These are phyloP conservation scores for Corella eumyota DNA, from an alignment of 23 tunicate species.

Conservation along the genomic window DNA sequence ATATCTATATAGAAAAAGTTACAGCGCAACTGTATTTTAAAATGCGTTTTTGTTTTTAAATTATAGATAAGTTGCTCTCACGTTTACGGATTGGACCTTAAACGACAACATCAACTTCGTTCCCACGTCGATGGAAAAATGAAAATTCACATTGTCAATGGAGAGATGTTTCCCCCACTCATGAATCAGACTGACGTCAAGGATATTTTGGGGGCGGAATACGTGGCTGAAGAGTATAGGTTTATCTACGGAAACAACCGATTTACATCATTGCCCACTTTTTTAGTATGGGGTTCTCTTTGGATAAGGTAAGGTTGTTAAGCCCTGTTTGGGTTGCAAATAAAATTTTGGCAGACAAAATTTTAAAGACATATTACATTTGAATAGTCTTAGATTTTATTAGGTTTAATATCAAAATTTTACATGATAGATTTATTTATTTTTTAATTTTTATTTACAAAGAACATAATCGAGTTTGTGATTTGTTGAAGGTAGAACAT, in stretches of 20 bases:
- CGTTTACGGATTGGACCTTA: slow-evolving; percentile 28
- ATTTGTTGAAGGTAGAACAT: slow-evolving; percentile 31
- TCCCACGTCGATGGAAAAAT: slow-evolving; percentile 36
- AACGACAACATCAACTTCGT: slow-evolving; percentile 38
- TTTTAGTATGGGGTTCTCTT: slow-evolving; percentile 22
- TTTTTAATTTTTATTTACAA: too few species aligned
- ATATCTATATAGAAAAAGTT: too few species aligned
- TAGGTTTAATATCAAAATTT: too few species aligned
- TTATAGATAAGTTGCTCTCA: slow-evolving; percentile 47
- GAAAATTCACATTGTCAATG: slow-evolving; percentile 27
- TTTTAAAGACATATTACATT: too few species aligned
- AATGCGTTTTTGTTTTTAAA: too few species aligned
- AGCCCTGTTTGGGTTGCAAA: too few species aligned
- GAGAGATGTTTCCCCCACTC: slow-evolving; percentile 56
- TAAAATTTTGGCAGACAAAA: too few species aligned
- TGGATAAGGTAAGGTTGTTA: slow-evolving; percentile 41
- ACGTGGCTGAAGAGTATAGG: too few species aligned
- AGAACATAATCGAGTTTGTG: slow-evolving; percentile 68
- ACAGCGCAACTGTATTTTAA: too few species aligned
- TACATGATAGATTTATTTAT: too few species aligned
- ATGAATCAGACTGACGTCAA: slow-evolving; percentile 12
- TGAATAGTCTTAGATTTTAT: too few species aligned
- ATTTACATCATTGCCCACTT: slow-evolving; percentile 12
- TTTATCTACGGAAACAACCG: slow-evolving; percentile 31
- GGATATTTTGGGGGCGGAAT: slow-evolving; percentile 25